These are phyloP conservation scores for Hipposideros armiger DNA, from an alignment of 2,113 vertebrate genomes.

Conservation along the genomic window DNA sequence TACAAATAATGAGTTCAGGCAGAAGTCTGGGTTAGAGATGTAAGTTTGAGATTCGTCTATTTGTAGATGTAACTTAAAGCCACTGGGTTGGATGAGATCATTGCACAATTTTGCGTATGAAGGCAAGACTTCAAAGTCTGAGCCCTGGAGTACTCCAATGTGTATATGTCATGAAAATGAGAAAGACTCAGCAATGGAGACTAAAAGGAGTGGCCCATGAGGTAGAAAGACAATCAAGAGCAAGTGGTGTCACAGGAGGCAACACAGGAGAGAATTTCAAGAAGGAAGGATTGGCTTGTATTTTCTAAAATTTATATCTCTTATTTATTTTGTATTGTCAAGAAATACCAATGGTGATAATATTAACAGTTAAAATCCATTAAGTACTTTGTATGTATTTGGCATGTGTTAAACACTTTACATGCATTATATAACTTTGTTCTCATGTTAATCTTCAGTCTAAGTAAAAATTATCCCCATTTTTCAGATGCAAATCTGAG, in stretches of 20 bases:
- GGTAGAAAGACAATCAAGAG: neutral
- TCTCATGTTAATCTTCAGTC: neutral
- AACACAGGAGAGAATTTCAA: neutral
- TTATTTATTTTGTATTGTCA: neutral
- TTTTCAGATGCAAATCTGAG: neutral
- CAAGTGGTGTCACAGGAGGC: neutral
- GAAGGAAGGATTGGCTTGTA: neutral
- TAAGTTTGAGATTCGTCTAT: neutral
- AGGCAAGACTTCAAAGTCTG: neutral
- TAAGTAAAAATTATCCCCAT: neutral
- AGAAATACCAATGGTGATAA: neutral
- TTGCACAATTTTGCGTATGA: neutral
- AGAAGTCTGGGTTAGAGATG: neutral
- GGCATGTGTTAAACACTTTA: neutral
- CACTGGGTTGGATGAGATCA: neutral
- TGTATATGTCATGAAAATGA: neutral
- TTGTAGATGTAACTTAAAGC: neutral
- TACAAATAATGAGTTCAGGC: neutral
- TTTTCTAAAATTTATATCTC: neutral
- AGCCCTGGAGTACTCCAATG: neutral
- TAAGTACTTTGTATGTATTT: neutral
- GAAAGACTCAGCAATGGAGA: neutral
- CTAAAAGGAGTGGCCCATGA: neutral
- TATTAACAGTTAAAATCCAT: neutral
- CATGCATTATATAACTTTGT: neutral